Evolutionary conservation across 2,888 invertebrate genomes (phyloP), one percentile per base, ranked within the genome.

Genomic region (Acutogordius australiensis): DNA sequence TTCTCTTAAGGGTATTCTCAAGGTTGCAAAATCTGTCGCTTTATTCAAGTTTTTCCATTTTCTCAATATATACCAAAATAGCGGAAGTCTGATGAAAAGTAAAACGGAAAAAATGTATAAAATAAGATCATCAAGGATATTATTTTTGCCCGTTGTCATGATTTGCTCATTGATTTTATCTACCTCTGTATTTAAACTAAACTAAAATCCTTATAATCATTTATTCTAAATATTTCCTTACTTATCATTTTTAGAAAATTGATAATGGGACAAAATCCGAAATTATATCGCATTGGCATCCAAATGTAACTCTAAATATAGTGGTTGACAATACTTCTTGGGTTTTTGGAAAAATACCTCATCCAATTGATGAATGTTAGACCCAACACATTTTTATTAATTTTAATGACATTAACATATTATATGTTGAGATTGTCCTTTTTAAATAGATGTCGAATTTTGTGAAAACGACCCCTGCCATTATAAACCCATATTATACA

Each of bases 221-320:
- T n/a, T n/a, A n/a, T n/a, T n/a, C n/a, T n/a, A n/a, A n/a, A 13
- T 37, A 37, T 37, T 37, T 37, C 4, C 23, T n/a, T 51, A 66
- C 65, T 13, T 66, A 67, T 30, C 67, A 68, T n/a, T 61, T 65
- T 21, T 74, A 77, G 71, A 81, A 84, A 76, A 64, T 64, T n/a
- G 64, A 69, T 56, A 65, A 63, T 28, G 63, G 64, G 59, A 65
- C 66, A 45, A 62, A 62, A n/a, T 28, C 81, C 66, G 87, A 90
- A 72, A 81, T 94, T 61, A 76, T 94, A 0, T 90, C 91, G 1
- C 91, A 91, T 71, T 99, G 97, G 94, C 97, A 99, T 77, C 90
- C 91, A 2, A 99, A 99, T 74, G 72, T 97, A 67, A 97, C 97
- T 0, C 75, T 99, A 60, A 91, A 87, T 72, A 70, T 99, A 59